Percentiles rank a stretch among this genome's conserved stretches.
Conservation (phyloP, 2,113 vertebrate genomes). For the Brachyistius frenatus region DNA sequence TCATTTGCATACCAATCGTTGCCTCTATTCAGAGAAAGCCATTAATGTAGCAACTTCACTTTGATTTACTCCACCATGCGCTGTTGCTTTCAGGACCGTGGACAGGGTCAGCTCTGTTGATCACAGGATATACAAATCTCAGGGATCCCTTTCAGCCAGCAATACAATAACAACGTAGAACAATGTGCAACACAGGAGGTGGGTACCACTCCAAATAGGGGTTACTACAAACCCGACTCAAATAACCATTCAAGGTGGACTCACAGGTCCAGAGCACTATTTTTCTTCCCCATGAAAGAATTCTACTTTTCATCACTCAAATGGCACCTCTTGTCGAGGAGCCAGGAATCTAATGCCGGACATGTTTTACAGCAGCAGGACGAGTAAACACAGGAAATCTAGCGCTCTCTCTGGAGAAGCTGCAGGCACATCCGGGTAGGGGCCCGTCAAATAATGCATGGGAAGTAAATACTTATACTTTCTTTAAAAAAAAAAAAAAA, state of each 20-base stretch:
- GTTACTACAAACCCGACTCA: slow-evolving; percentile 32
- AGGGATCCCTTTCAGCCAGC: slow-evolving; percentile 23
- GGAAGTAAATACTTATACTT: slow-evolving; percentile 36
- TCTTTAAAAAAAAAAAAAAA: slow-evolving; percentile 11
- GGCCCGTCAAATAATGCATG: slow-evolving; percentile 39
- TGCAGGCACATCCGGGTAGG: slow-evolving; percentile 75
- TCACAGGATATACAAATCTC: slow-evolving; percentile 32
- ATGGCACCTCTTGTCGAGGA: slow-evolving; percentile 20
- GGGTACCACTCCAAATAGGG: background rate
- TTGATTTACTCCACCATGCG: slow-evolving; percentile 51
- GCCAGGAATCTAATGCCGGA: slow-evolving; percentile 44
- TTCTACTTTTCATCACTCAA: background rate
- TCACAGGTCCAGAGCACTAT: background rate
- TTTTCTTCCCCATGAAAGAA: background rate
- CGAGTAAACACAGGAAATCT: slow-evolving; percentile 63
- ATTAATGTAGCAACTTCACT: slow-evolving; percentile 42
- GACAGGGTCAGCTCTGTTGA: slow-evolving; percentile 56
- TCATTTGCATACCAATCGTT: slow-evolving; percentile 36
- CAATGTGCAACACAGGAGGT: slow-evolving; percentile 19
- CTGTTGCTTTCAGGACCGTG: slow-evolving; percentile 72
- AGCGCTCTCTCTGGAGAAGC: slow-evolving; percentile 57
- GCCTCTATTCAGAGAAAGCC: slow-evolving; percentile 26
- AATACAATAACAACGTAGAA: background rate
- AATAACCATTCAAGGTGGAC: slow-evolving; percentile 1
- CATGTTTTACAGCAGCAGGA: slow-evolving; percentile 58